These are phyloP conservation scores for Strigamia crassipes DNA, from an alignment of 2,888 invertebrate species.

Conservation along the genomic window DNA sequence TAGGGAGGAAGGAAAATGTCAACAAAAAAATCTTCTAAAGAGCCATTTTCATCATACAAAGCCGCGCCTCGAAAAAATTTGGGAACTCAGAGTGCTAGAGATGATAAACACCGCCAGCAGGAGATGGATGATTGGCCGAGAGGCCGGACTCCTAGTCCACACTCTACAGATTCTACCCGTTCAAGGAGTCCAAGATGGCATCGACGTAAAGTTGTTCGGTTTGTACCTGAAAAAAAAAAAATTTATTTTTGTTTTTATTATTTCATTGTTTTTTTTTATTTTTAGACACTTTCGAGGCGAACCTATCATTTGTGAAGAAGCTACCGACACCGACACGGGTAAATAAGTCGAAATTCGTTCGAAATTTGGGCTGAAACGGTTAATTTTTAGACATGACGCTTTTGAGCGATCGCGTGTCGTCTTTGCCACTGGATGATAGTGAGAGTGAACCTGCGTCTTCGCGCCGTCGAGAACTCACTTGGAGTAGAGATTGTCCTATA, in stretches of 20 bases:
- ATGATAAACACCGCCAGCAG: constrained; percentile 3
- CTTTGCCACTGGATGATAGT: constrained; percentile 31
- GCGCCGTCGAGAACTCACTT: constrained; percentile 14
- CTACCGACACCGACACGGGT: constrained; percentile 24
- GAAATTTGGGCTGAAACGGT: neutral
- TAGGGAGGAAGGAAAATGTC: constrained; percentile 14
- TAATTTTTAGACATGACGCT: constrained; percentile 8
- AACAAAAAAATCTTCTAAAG: neutral
- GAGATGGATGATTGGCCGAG: neutral
- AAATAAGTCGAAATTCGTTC: neutral
- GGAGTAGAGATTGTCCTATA: constrained; percentile 46
- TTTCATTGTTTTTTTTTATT: too few relatives aligned
- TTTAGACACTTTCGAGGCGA: constrained; percentile 23
- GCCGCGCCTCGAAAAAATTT: neutral
- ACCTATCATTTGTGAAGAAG: constrained; percentile 21
- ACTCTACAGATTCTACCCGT: constrained; percentile 13
- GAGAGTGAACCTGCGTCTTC: constrained; percentile 31
- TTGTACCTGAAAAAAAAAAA: neutral
- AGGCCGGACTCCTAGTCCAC: constrained; percentile 24
- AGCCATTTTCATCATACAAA: constrained; percentile 7
- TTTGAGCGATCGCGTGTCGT: constrained; percentile 39
- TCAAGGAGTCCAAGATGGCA: constrained; percentile 34
- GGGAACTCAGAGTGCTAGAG: constrained; percentile 5
- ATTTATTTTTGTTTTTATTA: neutral
- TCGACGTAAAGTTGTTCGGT: constrained; percentile 24